Percentiles rank a stretch among this genome's conserved stretches.
phyloP scores from a whole-genome alignment of 2,888 invertebrate species.

The Carpatolechia fugitivella region DNA sequence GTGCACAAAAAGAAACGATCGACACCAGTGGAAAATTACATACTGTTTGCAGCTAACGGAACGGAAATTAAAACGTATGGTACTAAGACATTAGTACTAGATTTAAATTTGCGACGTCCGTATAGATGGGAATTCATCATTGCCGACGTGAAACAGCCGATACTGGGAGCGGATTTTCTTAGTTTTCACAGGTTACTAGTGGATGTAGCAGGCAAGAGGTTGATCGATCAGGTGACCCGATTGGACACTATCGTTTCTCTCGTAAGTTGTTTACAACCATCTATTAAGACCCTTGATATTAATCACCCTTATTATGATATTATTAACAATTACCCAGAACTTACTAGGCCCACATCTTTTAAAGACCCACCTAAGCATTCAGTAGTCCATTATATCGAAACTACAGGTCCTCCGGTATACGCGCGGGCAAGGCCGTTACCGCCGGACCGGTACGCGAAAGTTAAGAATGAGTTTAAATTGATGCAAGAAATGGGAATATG shows the following conservation, averaged over 20 bases:
- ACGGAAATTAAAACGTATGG: slow-evolving; percentile 20
- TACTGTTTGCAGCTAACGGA: slow-evolving; percentile 21
- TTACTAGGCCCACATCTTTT: slow-evolving; percentile 15
- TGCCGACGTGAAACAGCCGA: too few species aligned
- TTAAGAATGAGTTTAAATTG: too few species aligned
- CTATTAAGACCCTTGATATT: not conserved
- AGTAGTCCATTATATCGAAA: too few species aligned
- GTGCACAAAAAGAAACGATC: not conserved
- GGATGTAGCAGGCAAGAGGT: slow-evolving; percentile 12
- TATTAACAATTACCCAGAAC: slow-evolving; percentile 9
- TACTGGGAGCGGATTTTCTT: slow-evolving; percentile 19
- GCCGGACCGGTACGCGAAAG: too few species aligned
- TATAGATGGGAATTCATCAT: not conserved
- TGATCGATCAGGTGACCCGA: slow-evolving; percentile 18
- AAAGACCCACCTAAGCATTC: slow-evolving; percentile 7
- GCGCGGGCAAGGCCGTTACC: too few species aligned
- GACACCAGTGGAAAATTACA: not conserved
- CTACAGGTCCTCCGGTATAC: too few species aligned
- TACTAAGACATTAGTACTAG: too few species aligned
- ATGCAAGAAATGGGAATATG: too few species aligned
- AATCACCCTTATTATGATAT: not conserved
- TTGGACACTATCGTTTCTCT: not conserved
- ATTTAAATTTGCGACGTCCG: slow-evolving; percentile 6
- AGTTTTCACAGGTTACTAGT: slow-evolving; percentile 18
- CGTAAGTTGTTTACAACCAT: not conserved